Base-by-base conservation (phyloP, 35 echinoderm and acorn worm genomes). In the Acanthaster planci region DNA sequence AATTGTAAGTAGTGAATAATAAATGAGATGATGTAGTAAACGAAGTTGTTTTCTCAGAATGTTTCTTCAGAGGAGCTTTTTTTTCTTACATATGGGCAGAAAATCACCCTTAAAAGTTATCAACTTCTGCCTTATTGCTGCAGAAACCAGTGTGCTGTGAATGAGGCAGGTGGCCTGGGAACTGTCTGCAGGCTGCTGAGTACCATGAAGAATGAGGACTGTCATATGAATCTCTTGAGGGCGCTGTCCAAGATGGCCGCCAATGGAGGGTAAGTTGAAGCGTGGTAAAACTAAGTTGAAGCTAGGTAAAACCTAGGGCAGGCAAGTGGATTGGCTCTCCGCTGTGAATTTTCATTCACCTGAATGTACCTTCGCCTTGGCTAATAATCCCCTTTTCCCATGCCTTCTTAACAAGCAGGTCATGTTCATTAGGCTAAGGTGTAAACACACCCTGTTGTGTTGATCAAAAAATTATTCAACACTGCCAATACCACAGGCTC, bases 171-270 rank as follows among this genome's bases (percentile, higher is more conserved):
- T 85, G 55, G 59, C 16, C 30, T 85, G 57, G 21, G 39, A 40
- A 37, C 83, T 18, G 32, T 67, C n/a, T 85, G 83, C 57, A 75
- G 72, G 32, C 58, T 85, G 52, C 17, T 85, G 83, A 37, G 83
- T 36, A 8, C 21, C 26, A 38, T 75, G 6, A 75, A 29, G 42
- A 38, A 85, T 6, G 40, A 85, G 38, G 40, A 85, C 23, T 58
- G 58, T 30, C 15, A 29, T 35, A 67, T 85, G 58, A 67, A 39
- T 38, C 26, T 76, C 19, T 75, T 51, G 38, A 51, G 40, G 27
- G 7, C 58, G 60, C 55, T 85, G 8, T 42, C 30, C n/a, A 35
- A 85, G 60, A 29, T 47, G 56, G 67, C 83, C 8, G 83, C 58
- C 37, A 34, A 44, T 75, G 40, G 8, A n/a, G 58, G 38, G 40